Conservation (phyloP, 1,140 invertebrate species). For the Luehdorfia chinensis region DNA sequence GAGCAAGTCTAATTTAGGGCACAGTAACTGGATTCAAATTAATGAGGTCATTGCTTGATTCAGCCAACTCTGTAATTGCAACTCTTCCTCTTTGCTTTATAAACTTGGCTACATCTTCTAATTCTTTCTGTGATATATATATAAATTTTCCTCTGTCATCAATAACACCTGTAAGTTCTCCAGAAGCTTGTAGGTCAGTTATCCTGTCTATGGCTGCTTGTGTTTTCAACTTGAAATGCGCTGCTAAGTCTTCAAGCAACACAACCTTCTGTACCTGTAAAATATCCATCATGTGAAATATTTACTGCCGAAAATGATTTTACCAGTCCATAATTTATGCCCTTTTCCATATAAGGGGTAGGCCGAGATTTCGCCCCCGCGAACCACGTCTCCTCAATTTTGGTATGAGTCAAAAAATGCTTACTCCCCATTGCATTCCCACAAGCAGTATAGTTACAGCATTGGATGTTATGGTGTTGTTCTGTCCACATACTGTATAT, state of each 20-base stretch:
- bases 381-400: too few species aligned
- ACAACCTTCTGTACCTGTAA: constrained; percentile 92
- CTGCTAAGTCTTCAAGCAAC: constrained; percentile 94
- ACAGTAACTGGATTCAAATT: constrained; percentile 83
- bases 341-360: too few species aligned
- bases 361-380: too few species aligned
- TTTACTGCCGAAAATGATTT: too few species aligned
- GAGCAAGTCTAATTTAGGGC: background rate
- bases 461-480: too few species aligned
- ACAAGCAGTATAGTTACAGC: too few species aligned
- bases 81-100: constrained; percentile 96
- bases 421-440: too few species aligned
- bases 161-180: constrained; percentile 93
- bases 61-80: constrained; percentile 94
- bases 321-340: too few species aligned
- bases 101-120: constrained; percentile 96
- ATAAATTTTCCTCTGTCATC: constrained; percentile 99
- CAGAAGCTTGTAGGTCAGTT: constrained; percentile 89
- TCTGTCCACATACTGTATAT: too few species aligned
- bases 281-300: too few species aligned
- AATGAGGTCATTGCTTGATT: constrained; percentile 96
- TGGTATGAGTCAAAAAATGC: too few species aligned
- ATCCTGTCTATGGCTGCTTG: constrained; percentile 92
- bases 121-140: constrained; percentile 94
- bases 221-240: constrained; percentile 95